A percentile compares a stretch with the other conserved stretches of the same genome.
phyloP scores from a whole-genome alignment of 2,888 invertebrate genomes.

The Hypsopygia costalis region DNA sequence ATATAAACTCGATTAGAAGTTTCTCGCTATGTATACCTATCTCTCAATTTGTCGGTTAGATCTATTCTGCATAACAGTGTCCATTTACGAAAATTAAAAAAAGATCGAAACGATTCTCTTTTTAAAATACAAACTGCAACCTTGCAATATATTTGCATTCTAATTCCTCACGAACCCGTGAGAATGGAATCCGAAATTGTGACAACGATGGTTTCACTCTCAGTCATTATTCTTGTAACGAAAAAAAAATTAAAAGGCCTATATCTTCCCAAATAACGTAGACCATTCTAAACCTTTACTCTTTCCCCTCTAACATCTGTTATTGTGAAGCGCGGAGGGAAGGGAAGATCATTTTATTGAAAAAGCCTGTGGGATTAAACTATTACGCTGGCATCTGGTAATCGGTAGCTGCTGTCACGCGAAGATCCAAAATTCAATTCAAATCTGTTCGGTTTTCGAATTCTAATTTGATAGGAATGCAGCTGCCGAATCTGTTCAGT shows the following conservation, averaged over 20 bases:
- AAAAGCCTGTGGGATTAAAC: conserved; percentile 1
- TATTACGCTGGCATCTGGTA: conserved; percentile 51
- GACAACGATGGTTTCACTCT: conserved; percentile 28
- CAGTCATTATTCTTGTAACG: conserved; percentile 24
- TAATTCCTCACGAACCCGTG: conserved; percentile 24
- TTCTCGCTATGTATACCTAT: too few relatives aligned
- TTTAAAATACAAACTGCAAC: too few relatives aligned
- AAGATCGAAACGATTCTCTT: too few relatives aligned
- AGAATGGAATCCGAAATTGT: conserved; percentile 46
- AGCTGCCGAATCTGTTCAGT: conserved; percentile 33
- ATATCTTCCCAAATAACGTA: conserved; percentile 5
- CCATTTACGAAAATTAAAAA: too few relatives aligned
- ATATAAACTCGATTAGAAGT: too few relatives aligned
- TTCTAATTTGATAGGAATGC: conserved; percentile 49
- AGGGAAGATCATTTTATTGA: background rate
- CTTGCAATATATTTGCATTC: too few relatives aligned
- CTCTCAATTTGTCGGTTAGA: too few relatives aligned
- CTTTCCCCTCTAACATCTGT: too few relatives aligned
- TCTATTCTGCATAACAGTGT: too few relatives aligned
- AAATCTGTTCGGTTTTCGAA: conserved; percentile 30
- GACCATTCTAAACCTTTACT: too few relatives aligned
- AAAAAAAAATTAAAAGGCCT: conserved; percentile 18
- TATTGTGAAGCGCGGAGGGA: background rate
- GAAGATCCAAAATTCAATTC: conserved; percentile 35
- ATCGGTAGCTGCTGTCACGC: conserved; percentile 55